Evolutionary conservation across 1,140 invertebrate species (phyloP), one percentile per base, ranked within the genome.

Genomic region (Thereuonema tuberculata): DNA sequence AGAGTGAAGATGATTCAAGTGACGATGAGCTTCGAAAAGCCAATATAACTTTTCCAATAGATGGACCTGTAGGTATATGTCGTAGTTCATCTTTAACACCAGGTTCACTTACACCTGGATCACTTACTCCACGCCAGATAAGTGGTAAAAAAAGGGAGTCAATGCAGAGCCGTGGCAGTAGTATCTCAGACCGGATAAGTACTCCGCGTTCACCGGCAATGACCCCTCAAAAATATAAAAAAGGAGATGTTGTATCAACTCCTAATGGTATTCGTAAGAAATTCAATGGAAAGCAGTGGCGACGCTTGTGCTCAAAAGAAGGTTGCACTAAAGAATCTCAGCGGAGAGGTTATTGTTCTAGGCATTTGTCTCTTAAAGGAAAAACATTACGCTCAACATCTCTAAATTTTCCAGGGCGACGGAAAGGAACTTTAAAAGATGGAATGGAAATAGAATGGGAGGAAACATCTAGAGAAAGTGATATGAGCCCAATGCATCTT

Each of bases 231-330:
- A 95, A 93, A 73, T 97, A 95, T 76, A 97, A 96, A 76, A 98
- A 99, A 76, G 96, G 95, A 62, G 95, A 99, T 74, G 89, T 98
- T 67, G 93, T 99, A 29, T 85, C 88, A 27, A 95, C 91, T 52
- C 89, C 93, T 50, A 95, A 90, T 70, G 95, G 95, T 63, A 93
- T 98, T 65, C 78, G 93, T 2, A 98, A 98, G 77, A 98, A 98
- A 77, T 99, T 95, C 74, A 99, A 99, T 78, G 96, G 96, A 2
- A 98, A 98, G 77, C 96, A 98, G 72, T 98, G 95, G 96, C 80
- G 95, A 63, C 79, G 95, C 67, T 80, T 99, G 46, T 97, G 93
- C 74, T 93, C 91, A 61, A 91, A 89, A 73, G 87, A 93, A 70
- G 87, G 87, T 58, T 99, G 95, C 75, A 87, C 84, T n/a, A 98